Base-by-base conservation (phyloP, 2,888 invertebrate species). In the Agrilus cyanescens region DNA sequence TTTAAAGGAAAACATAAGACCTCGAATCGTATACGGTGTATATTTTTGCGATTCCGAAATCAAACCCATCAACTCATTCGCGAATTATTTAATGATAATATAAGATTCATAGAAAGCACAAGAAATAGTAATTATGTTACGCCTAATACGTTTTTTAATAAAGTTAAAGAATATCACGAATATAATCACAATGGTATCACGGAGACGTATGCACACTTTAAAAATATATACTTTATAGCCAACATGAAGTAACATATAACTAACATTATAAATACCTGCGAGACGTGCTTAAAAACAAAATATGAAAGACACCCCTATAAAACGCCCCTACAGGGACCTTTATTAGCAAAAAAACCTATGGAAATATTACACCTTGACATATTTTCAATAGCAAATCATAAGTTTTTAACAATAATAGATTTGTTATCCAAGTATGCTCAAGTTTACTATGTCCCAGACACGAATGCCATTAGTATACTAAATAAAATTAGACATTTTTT, bases 231-330 rank as follows among this genome's bases (percentile, higher is more conserved):
- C 29, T 50, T 43, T 34, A 48, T 46, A 44, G 46, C 45, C 4
- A 37, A 49, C 30, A 50, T 50, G 45, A 44, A 43, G 25, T 37
- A 12, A 1, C 37, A 32, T 38, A 46, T 50, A 14, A 49, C 44
- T 40, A 46, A 50, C 38, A 35, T 45, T 25, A 43, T 43, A 29
- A 37, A 37, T 38, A 12, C 31, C 10, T 44, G 44, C 36, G 44
- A 44, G 37, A 31, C 13, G 14, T 44, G 40, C 14, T 6, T 40
- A 12, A 2, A 13, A 10, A 40, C 18, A 37, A 50, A 48, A 29
- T 48, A 50, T 37, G 48, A 50, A 25, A 38, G n/a, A n/a, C n/a
- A n/a, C n/a, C n/a, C 48, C 32, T 37, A 48, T n/a, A 37, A 41
- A 40, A 25, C 34, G 5, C 10, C 12, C 12, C 13, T 48, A 12